Conservation (phyloP, 2,888 invertebrate genomes). For the Bibio marci region DNA sequence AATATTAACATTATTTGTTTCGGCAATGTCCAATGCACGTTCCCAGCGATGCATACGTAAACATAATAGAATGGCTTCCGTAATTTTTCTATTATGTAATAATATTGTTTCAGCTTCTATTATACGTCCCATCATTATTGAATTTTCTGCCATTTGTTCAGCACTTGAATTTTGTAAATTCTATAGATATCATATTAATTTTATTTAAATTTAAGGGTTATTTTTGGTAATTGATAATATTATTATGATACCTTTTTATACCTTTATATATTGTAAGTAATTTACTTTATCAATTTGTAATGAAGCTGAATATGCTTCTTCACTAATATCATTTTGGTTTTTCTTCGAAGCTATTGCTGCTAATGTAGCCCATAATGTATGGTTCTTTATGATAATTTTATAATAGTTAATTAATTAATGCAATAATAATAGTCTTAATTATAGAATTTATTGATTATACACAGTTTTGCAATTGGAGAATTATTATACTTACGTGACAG, state of each 20-base stretch:
- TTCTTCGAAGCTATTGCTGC: conserved; percentile 81
- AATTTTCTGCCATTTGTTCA: conserved; percentile 29
- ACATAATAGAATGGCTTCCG: conserved; percentile 21
- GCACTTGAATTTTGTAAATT: conserved; percentile 18
- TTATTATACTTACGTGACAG: too few species aligned
- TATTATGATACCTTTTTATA: conserved; percentile 19
- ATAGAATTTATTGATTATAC: too few species aligned
- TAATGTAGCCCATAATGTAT: conserved; percentile 82
- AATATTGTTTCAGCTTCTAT: conserved; percentile 29
- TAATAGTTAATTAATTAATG: too few species aligned
- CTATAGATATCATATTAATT: too few species aligned
- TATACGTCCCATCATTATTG: conserved; percentile 25
- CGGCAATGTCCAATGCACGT: conserved; percentile 23
- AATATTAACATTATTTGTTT: conserved; percentile 16
- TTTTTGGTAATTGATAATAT: conserved; percentile 7
- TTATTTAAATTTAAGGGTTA: too few species aligned
- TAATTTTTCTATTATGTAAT: conserved; percentile 23
- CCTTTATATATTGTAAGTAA: conserved; percentile 68
- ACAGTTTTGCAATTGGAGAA: too few species aligned
- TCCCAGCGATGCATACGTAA: conserved; percentile 29
- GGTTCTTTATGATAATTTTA: too few species aligned
- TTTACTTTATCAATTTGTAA: conserved; percentile 72
- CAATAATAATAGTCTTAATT: too few species aligned
- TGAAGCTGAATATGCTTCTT: conserved; percentile 89
- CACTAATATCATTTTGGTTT: conserved; percentile 74